Base-by-base conservation (phyloP, 2,888 invertebrate genomes). In the Amblyteles armatorius region DNA sequence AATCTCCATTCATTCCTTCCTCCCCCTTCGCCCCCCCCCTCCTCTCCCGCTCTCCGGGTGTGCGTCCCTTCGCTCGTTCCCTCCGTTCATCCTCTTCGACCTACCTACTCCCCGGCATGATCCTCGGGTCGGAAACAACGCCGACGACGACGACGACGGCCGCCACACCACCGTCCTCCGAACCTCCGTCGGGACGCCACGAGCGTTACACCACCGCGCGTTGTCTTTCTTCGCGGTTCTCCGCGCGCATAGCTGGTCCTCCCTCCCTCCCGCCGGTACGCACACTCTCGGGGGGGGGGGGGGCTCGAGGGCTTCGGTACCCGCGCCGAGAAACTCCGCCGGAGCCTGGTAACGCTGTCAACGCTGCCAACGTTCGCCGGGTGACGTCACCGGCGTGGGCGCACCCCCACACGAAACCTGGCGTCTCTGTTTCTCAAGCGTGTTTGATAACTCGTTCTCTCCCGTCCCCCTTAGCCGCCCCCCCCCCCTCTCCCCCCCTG, bases 381-480 rank as follows among this genome's bases (percentile, higher is more conserved):
- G 87, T 93, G 93, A 93, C 93, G 93, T 93, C 93, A 93, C 84
- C 89, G 83, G 92, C 92, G 93, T 92, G 93, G 93, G 93, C 92
- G 93, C 93, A 93, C 93, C 92, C 93, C 93, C 92, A 90, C 92
- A 89, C 88, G 83, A 90, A 87, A 89, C 55, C 81, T 74, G 71
- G 76, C 83, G 78, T 87, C 82, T 86, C 82, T 76, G 72, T 87
- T 82, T 76, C 60, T 57, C 85, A 80, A 69, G 76, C 74, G 76
- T 67, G 71, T 67, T 79, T 33, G 26, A 26, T 33, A 33, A 60
- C 60, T 74, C 79, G 52, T 74, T 76, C 68, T 82, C 74, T 81
- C 79, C 77, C 72, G 44, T 13, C 44, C 44, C 44, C 44, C 44
- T 44, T 44, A 1, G 44, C 4, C 36, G 9, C 9, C 9, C 36